phyloP scores from a whole-genome alignment of 1,140 invertebrate genomes.

The Sinella curviseta region DNA sequence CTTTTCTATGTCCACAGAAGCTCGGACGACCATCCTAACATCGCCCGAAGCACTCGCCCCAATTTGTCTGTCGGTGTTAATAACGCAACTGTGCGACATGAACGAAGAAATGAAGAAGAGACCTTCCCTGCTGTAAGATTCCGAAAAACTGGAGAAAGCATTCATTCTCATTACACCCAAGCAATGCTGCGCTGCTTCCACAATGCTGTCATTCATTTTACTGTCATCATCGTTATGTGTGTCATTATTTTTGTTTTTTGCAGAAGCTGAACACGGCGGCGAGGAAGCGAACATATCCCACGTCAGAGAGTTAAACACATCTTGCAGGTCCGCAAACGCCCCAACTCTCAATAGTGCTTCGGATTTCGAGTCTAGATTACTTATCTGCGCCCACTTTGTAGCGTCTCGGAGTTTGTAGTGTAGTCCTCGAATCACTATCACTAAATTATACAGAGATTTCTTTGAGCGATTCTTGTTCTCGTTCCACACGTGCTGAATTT shows the following conservation, averaged over 20 bases:
- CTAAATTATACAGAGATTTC: conserved; percentile 31
- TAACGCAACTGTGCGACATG: conserved; percentile 73
- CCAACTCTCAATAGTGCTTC: conserved; percentile 27
- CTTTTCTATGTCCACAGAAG: conserved; percentile 63
- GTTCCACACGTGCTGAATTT: conserved; percentile 11
- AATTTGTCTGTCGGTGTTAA: conserved; percentile 68
- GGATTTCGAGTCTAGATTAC: conserved; percentile 34
- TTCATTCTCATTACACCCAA: conserved; percentile 42
- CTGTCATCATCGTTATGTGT: not conserved
- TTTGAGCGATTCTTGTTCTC: not conserved
- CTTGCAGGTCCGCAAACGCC: conserved; percentile 21
- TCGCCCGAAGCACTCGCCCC: conserved; percentile 54
- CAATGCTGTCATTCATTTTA: conserved; percentile 18
- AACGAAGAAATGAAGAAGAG: conserved; percentile 71
- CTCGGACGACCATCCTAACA: conserved; percentile 64
- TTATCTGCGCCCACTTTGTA: conserved; percentile 43
- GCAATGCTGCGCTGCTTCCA: conserved; percentile 27
- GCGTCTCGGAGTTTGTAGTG: conserved; percentile 8
- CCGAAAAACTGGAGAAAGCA: conserved; percentile 38
- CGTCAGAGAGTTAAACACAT: conserved; percentile 22
- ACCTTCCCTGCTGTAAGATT: conserved; percentile 53
- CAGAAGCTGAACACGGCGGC: not conserved
- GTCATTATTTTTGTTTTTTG: not conserved
- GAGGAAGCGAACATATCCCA: conserved; percentile 32
- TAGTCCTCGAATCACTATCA: conserved; percentile 32